Evolutionary conservation across 2,888 invertebrate genomes (phyloP).

Genomic region (Ecliptopera silaceata): DNA sequence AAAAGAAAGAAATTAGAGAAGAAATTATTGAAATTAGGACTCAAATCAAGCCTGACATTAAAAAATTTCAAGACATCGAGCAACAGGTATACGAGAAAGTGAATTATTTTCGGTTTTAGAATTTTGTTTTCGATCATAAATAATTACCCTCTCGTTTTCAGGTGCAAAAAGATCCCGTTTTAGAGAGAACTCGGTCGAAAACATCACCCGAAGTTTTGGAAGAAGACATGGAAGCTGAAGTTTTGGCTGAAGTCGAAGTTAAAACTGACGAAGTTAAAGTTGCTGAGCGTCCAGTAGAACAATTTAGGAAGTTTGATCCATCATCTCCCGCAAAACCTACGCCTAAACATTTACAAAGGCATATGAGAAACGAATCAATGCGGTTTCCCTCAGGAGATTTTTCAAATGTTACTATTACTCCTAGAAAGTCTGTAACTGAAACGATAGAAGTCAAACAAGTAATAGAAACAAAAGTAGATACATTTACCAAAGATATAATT

Average conservation of each 20-base stretch:
- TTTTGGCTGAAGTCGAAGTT: conserved; percentile 50
- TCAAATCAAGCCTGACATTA: conserved; percentile 84
- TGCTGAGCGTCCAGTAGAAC: conserved; percentile 64
- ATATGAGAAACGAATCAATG: conserved; percentile 81
- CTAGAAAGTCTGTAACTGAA: conserved; percentile 75
- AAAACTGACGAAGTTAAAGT: conserved; percentile 63
- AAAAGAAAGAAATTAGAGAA: conserved; percentile 88
- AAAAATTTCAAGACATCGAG: conserved; percentile 79
- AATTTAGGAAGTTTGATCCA: conserved; percentile 74
- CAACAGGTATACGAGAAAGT: conserved; percentile 62
- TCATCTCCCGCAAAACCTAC: conserved; percentile 78
- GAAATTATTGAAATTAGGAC: conserved; percentile 88
- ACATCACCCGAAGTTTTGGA: conserved; percentile 66
- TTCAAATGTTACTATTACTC: conserved; percentile 77
- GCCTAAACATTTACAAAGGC: conserved; percentile 78
- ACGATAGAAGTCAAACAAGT: conserved; percentile 63
- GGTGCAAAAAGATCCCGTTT: conserved; percentile 70
- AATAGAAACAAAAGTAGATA: conserved; percentile 58
- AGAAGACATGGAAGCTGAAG: conserved; percentile 58
- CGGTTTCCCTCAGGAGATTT: conserved; percentile 80
- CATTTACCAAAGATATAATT: conserved; percentile 63
- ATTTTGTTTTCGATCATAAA: conserved; percentile 14
- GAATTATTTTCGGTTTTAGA: conserved; percentile 19
- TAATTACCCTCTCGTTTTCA: conserved; percentile 37
- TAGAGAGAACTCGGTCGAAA: conserved; percentile 70